Conservation (phyloP, 2,797 vertebrate genomes). For the Poeciliopsis turneri region DNA sequence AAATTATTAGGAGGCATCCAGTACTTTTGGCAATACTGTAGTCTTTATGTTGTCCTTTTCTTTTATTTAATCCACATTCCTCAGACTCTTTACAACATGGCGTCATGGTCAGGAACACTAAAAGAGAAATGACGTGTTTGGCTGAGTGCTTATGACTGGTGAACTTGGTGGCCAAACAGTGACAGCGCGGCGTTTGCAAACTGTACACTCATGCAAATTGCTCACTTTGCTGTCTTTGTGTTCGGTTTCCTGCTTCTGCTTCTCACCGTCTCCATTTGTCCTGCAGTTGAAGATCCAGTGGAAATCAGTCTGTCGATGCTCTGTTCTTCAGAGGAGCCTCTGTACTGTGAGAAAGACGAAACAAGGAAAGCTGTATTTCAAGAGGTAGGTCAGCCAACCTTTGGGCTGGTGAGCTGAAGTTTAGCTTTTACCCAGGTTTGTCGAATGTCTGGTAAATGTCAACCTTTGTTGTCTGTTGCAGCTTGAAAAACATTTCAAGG, state of each 20-base stretch:
- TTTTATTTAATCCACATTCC: neutral
- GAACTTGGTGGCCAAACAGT: neutral
- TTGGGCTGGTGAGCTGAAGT: neutral
- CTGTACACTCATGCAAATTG: conserved; percentile 6
- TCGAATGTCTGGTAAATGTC: neutral
- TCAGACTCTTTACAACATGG: neutral
- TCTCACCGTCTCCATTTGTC: conserved; percentile 25
- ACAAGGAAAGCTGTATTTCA: fast-evolving
- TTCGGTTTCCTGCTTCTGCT: conserved; percentile 22
- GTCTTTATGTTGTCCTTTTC: neutral
- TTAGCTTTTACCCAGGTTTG: neutral
- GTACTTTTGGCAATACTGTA: neutral
- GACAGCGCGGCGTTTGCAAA: neutral
- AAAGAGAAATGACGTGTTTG: neutral
- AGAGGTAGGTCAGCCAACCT: conserved; percentile 21
- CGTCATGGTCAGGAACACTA: neutral
- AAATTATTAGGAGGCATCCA: neutral
- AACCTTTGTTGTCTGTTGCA: conserved; percentile 54
- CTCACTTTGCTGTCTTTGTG: neutral
- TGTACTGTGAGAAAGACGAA: fast-evolving
- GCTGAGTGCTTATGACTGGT: too few relatives aligned
- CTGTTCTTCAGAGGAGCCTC: conserved; percentile 16
- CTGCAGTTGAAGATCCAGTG: neutral
- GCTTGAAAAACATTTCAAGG: fast-evolving
- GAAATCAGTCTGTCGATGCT: conserved; percentile 57